These are phyloP conservation scores for Aulostomus chinensis DNA, from an alignment of 2,797 vertebrate genomes.

Conservation along the genomic window DNA sequence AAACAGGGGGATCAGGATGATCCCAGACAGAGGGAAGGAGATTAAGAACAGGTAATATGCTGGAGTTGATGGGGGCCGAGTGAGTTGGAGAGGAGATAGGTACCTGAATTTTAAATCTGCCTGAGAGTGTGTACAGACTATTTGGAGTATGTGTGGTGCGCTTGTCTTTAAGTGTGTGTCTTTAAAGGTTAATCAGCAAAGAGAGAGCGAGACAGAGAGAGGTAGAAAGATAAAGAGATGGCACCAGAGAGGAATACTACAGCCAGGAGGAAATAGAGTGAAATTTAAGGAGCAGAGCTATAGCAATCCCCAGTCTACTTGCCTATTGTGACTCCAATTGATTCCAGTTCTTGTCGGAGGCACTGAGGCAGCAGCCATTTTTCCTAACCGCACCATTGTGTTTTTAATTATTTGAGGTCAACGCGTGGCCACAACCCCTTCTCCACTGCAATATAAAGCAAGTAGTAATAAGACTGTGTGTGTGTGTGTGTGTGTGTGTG, in stretches of 20 bases:
- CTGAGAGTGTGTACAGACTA: conserved; percentile 43
- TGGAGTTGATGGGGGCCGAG: conserved; percentile 70
- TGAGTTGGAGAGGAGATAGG: conserved; percentile 59
- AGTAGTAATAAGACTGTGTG: conserved; percentile 24
- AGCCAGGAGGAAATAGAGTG: conserved; percentile 36
- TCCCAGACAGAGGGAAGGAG: conserved; percentile 71
- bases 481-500: too few species aligned
- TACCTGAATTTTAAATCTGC: conserved; percentile 67
- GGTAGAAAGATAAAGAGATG: conserved; percentile 41
- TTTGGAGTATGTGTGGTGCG: conserved; percentile 27
- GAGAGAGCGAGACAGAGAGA: conserved; percentile 14
- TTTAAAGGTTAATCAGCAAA: conserved; percentile 74
- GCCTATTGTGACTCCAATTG: conserved; percentile 82
- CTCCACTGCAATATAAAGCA: conserved; percentile 25
- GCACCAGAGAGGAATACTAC: conserved; percentile 39
- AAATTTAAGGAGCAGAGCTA: conserved; percentile 74
- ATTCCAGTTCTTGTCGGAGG: conserved; percentile 48
- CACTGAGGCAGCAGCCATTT: conserved; percentile 70
- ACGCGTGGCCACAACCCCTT: conserved; percentile 19
- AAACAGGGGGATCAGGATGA: conserved; percentile 73
- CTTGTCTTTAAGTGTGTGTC: conserved; percentile 37
- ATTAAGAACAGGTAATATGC: conserved; percentile 79
- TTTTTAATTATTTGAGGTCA: conserved; percentile 54
- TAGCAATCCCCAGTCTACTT: conserved; percentile 63
- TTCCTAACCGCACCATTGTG: conserved; percentile 38